Conservation (phyloP, 2,113 vertebrate genomes). For the Nipponia nippon region DNA sequence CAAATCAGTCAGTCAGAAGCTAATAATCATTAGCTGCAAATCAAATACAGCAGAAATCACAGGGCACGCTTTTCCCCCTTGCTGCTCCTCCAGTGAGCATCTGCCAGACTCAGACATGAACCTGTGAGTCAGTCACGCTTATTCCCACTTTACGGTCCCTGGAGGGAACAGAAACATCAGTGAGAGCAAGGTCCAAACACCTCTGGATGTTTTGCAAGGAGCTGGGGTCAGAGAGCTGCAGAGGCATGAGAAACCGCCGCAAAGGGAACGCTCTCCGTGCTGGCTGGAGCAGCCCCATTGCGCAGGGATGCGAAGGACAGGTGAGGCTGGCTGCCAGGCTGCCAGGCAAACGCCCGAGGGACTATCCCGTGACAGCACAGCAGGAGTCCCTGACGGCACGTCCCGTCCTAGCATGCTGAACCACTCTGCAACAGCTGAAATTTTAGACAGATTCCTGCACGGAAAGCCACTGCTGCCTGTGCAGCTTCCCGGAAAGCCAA, state of each 20-base stretch:
- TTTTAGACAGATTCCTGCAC: not conserved
- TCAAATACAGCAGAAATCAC: not conserved
- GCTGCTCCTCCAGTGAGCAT: not conserved
- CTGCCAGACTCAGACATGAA: not conserved
- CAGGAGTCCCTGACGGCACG: not conserved
- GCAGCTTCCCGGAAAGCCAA: too few species aligned
- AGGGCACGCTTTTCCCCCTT: not conserved
- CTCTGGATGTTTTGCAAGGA: not conserved
- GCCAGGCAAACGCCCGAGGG: not conserved
- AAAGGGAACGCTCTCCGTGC: not conserved
- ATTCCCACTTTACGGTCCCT: not conserved
- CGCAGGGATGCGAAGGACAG: not conserved
- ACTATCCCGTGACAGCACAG: not conserved
- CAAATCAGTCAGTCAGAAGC: not conserved
- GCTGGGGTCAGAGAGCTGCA: not conserved
- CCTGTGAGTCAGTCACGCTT: not conserved
- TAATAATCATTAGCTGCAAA: not conserved
- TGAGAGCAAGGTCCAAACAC: not conserved
- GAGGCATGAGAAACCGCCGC: accelerated
- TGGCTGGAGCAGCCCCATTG: not conserved
- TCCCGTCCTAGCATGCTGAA: not conserved
- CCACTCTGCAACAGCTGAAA: not conserved
- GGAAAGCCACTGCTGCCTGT: too few species aligned
- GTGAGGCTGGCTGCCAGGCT: not conserved
- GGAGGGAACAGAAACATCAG: not conserved